Evolutionary conservation across 35 echinoderm and acorn worm genomes (phyloP).

Genomic region (Strongylocentrotus purpuratus): DNA sequence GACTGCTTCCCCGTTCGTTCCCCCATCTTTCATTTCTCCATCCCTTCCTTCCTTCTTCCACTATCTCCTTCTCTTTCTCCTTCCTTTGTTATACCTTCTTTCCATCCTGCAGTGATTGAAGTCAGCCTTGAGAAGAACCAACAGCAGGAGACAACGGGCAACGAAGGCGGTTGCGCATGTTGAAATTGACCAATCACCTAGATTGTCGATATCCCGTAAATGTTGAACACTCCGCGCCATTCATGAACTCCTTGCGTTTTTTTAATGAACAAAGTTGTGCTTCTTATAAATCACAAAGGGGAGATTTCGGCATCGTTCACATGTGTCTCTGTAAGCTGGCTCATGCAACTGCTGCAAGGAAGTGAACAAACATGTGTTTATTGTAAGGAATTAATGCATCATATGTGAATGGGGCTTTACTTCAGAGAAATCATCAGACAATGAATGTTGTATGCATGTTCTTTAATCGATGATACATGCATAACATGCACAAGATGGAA

Average conservation of each 20-base stretch:
- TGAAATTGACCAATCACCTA: slow-evolving; percentile 54
- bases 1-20: not conserved
- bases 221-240: not conserved
- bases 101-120: slow-evolving; percentile 88
- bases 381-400: no score
- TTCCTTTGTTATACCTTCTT: slow-evolving; percentile 51
- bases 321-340: no score
- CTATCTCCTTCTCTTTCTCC: slow-evolving; percentile 29
- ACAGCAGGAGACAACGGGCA: slow-evolving; percentile 75
- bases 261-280: not conserved
- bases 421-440: not conserved
- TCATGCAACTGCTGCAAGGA: no score
- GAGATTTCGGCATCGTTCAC: not conserved
- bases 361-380: no score
- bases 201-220: not conserved
- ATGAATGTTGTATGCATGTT: not conserved
- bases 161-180: slow-evolving; percentile 87
- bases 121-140: slow-evolving; percentile 86
- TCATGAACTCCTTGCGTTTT: not conserved
- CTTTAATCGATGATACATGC: not conserved
- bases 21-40: slow-evolving; percentile 25
- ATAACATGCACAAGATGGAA: not conserved
- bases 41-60: not conserved
- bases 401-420: no score
- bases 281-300: not conserved